Conservation (phyloP, 2,113 vertebrate genomes). For the Polyodon spathula region DNA sequence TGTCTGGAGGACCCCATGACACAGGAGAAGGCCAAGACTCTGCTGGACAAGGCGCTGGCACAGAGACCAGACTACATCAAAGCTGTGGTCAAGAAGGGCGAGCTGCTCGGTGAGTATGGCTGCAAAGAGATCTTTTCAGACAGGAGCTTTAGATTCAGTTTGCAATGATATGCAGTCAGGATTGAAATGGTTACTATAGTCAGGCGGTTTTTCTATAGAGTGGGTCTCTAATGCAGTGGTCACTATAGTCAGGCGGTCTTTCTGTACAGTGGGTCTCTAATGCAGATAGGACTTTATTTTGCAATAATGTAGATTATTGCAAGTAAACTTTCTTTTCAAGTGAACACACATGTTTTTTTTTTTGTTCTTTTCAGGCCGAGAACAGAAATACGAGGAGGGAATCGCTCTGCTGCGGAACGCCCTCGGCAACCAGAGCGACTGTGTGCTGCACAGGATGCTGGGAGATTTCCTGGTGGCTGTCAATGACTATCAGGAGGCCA, state of each 20-base stretch:
- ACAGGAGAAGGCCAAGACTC: conserved; percentile 87
- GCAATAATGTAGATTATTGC: too few species aligned
- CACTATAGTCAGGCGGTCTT: too few species aligned
- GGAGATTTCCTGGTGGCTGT: conserved; percentile 94
- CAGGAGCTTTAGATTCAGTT: too few species aligned
- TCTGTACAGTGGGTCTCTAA: not conserved
- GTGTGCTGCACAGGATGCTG: conserved; percentile 89
- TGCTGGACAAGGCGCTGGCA: conserved; percentile 86
- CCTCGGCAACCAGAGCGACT: conserved; percentile 92
- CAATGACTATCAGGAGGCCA: conserved; percentile 94
- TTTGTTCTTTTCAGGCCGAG: conserved; percentile 61
- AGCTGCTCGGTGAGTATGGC: conserved; percentile 74
- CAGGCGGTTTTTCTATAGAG: not conserved
- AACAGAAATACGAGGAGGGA: conserved; percentile 92
- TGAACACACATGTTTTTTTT: not conserved
- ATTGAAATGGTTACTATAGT: too few species aligned
- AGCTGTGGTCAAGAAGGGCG: conserved; percentile 95
- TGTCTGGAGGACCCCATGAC: conserved; percentile 94
- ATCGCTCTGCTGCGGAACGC: conserved; percentile 84
- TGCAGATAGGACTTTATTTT: too few species aligned
- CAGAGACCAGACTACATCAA: conserved; percentile 95
- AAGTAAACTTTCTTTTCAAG: too few species aligned
- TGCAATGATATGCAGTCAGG: too few species aligned
- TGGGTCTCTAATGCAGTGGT: too few species aligned
- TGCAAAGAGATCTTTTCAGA: not conserved